Conservation (phyloP, 2,888 invertebrate species). For the Euspilapteryx auroguttella region DNA sequence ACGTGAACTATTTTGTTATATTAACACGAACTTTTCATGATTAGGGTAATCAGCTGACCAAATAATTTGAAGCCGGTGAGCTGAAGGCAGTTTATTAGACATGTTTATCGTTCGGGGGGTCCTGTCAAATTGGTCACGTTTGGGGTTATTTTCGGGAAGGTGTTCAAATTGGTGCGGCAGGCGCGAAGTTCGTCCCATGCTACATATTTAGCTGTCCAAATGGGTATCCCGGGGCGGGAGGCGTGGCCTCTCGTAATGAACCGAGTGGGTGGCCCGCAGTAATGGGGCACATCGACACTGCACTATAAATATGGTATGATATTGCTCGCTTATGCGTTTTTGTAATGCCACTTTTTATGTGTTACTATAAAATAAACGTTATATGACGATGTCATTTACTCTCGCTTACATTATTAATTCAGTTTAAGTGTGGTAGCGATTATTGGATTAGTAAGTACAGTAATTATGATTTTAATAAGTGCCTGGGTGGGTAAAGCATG, state of each 20-base stretch:
- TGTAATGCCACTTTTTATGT: conserved; percentile 33
- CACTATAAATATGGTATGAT: conserved; percentile 33
- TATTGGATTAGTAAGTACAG: no score
- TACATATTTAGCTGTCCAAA: conserved; percentile 27
- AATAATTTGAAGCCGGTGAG: no score
- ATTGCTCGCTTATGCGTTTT: conserved; percentile 17
- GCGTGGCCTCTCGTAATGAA: conserved; percentile 31
- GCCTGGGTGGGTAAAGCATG: no score
- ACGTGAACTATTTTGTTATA: conserved; percentile 2
- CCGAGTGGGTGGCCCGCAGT: conserved; percentile 37
- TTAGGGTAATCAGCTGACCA: no score
- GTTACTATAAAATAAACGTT: conserved; percentile 18
- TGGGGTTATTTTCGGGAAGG: conserved; percentile 20
- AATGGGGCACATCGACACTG: conserved; percentile 13
- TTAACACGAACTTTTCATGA: conserved; percentile 1
- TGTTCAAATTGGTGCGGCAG: conserved; percentile 22
- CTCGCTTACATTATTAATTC: no score
- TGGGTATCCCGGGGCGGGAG: conserved; percentile 23
- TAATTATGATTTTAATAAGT: no score
- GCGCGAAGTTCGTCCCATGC: conserved; percentile 16
- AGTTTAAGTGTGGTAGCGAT: no score
- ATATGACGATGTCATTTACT: no score
- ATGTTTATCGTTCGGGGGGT: conserved; percentile 7
- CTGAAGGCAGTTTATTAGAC: no score
- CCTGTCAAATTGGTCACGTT: conserved; percentile 11